These are phyloP conservation scores for Borostomias antarcticus DNA, from an alignment of 2,797 vertebrate genomes.

Conservation along the genomic window DNA sequence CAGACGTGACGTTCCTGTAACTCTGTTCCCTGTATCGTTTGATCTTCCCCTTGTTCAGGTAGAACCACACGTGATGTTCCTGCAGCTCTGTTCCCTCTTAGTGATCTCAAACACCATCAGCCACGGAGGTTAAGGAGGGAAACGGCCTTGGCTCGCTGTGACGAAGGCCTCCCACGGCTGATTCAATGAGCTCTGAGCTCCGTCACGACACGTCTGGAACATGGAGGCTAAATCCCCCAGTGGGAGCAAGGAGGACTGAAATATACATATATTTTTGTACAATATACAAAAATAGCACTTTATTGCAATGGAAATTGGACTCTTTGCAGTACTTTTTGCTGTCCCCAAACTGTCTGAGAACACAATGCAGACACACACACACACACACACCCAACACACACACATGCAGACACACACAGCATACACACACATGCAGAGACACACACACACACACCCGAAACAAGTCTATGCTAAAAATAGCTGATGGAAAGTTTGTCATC, in stretches of 20 bases:
- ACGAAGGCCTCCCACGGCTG: background rate
- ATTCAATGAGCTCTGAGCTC: background rate
- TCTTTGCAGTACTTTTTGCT: no score
- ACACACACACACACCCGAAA: background rate
- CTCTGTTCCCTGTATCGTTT: no score
- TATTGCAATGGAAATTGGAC: conserved; percentile 9
- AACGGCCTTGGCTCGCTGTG: background rate
- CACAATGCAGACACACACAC: no score
- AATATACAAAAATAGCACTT: background rate
- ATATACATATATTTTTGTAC: no score
- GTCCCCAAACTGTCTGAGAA: no score
- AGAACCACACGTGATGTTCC: no score
- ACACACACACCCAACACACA: no score
- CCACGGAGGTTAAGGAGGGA: background rate
- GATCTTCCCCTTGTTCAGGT: no score
- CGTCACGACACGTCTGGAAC: background rate
- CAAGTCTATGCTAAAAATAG: conserved; percentile 40
- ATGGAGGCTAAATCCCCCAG: background rate
- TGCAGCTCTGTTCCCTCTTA: no score
- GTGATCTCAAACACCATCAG: background rate
- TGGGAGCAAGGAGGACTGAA: no score
- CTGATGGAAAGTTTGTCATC: conserved; percentile 47
- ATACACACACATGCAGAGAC: conserved; percentile 5
- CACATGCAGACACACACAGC: background rate
- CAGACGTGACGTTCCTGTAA: no score